A percentile compares a stretch with the other conserved stretches of the same genome.
Evolutionary conservation across 2,888 invertebrate genomes (phyloP).

Genomic region (Linyphia triangularis): DNA sequence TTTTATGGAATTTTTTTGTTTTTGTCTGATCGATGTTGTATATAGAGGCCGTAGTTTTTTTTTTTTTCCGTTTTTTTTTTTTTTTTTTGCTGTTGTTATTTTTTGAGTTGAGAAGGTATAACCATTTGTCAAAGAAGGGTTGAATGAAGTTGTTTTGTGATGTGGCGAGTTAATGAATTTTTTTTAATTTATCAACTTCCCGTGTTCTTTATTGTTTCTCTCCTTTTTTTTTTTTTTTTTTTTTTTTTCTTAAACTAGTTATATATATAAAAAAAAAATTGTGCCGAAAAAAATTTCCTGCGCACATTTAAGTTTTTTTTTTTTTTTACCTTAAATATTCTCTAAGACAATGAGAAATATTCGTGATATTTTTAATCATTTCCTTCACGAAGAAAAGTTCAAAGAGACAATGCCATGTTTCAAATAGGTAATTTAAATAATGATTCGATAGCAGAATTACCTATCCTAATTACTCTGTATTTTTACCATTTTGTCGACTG

Average conservation of each 20-base stretch:
- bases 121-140: slow-evolving; percentile 72
- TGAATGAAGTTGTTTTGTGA: slow-evolving; percentile 71
- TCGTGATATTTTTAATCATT: no score
- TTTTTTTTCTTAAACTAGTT: background rate
- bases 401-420: no score
- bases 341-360: no score
- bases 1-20: background rate
- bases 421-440: no score
- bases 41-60: no score
- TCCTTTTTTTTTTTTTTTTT: background rate
- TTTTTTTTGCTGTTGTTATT: slow-evolving; percentile 9
- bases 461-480: no score
- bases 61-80: slow-evolving; percentile 5
- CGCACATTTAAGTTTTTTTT: background rate
- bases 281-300: background rate
- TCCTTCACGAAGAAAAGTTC: no score
- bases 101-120: slow-evolving; percentile 48
- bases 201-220: background rate
- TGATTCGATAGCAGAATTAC: no score
- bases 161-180: slow-evolving; percentile 69
- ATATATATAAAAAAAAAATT: background rate
- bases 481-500: no score
- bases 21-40: background rate
- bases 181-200: slow-evolving; percentile 14
- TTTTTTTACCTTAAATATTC: no score